These are phyloP conservation scores for Xylocopa sonorina DNA, from an alignment of 1,140 invertebrate species.

Conservation along the genomic window DNA sequence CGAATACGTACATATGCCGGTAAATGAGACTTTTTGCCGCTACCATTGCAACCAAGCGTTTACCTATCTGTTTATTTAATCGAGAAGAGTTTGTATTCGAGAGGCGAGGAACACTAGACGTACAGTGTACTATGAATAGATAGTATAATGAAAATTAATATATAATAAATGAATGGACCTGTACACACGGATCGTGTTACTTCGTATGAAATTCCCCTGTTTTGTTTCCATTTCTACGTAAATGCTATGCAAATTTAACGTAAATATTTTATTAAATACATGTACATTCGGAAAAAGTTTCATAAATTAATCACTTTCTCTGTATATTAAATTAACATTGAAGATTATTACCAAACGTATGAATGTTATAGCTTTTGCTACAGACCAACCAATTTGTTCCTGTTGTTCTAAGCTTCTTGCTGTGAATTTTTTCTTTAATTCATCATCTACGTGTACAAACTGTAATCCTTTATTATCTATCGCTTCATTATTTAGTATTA, in stretches of 20 bases:
- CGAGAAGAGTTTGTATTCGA: conserved; percentile 70
- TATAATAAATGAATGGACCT: conserved; percentile 78
- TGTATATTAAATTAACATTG: not conserved
- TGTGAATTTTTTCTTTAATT: conserved; percentile 12
- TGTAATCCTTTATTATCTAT: not conserved
- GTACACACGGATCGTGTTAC: conserved; percentile 40
- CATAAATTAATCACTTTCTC: not conserved
- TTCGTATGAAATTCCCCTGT: not conserved
- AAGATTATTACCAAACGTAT: not conserved
- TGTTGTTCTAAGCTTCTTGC: rapidly evolving
- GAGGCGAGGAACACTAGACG: conserved; percentile 67
- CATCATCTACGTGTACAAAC: not conserved
- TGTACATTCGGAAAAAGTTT: not conserved
- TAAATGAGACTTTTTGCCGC: conserved; percentile 42
- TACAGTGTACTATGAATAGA: conserved; percentile 71
- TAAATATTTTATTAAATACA: not conserved
- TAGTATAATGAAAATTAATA: conserved; percentile 78
- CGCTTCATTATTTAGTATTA: not conserved
- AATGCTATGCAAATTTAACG: not conserved
- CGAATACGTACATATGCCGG: not conserved
- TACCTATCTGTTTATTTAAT: conserved; percentile 46
- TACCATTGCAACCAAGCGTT: conserved; percentile 35
- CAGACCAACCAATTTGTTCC: conserved; percentile 46
- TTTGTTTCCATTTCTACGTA: not conserved
- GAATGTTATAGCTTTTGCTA: conserved; percentile 48